These are phyloP conservation scores for Timema cristinae DNA, from an alignment of 2,888 invertebrate species.

Conservation along the genomic window DNA sequence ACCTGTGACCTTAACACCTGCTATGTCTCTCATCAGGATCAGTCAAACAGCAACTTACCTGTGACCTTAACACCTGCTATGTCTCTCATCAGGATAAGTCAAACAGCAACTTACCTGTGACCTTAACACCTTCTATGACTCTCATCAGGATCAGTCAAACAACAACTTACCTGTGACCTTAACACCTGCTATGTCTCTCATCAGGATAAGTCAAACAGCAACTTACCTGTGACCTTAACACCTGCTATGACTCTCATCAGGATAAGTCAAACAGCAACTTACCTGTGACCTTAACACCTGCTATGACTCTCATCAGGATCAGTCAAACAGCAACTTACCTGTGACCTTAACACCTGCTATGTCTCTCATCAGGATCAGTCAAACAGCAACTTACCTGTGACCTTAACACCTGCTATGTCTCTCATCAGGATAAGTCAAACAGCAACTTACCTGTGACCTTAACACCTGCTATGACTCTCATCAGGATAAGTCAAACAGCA, in stretches of 20 bases:
- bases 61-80: constrained; percentile 41
- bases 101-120: constrained; percentile 34
- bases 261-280: constrained; percentile 25
- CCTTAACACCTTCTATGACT: constrained; percentile 43
- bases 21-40: constrained; percentile 39
- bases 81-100: constrained; percentile 34
- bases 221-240: constrained; percentile 39
- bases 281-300: constrained; percentile 41
- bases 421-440: constrained; percentile 17
- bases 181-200: constrained; percentile 41
- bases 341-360: constrained; percentile 42
- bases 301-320: constrained; percentile 39
- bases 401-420: constrained; percentile 43
- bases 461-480: constrained; percentile 41
- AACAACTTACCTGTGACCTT: constrained; percentile 39
- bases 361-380: constrained; percentile 35
- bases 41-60: constrained; percentile 28
- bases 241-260: constrained; percentile 40
- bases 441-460: constrained; percentile 39
- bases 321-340: constrained; percentile 37
- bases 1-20: constrained; percentile 41
- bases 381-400: constrained; percentile 31
- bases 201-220: constrained; percentile 22
- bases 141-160: constrained; percentile 31
- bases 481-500: constrained; percentile 27